phyloP scores from a whole-genome alignment of 1,140 invertebrate genomes.

The Drosophila trapezifrons region DNA sequence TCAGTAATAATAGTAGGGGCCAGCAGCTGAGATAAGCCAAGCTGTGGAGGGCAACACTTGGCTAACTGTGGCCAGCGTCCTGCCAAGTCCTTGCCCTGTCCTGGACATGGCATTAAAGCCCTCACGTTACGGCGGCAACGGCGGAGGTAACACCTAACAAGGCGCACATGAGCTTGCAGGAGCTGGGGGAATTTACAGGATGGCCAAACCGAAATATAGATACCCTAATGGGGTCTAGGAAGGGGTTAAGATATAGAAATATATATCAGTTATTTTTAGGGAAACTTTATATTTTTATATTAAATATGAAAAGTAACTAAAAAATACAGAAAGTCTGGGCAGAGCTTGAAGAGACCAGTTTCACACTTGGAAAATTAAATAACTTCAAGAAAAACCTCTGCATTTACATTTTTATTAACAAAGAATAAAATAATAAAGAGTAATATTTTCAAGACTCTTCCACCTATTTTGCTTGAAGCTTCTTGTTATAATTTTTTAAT shows the following conservation, averaged over 20 bases:
- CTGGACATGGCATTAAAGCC: conserved; percentile 70
- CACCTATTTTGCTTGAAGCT: not conserved
- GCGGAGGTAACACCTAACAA: conserved; percentile 64
- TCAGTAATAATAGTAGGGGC: conserved; percentile 30
- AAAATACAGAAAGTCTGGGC: not conserved
- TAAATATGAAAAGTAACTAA: not conserved
- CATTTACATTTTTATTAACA: not conserved
- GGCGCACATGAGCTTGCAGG: conserved; percentile 39
- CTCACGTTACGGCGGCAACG: conserved; percentile 49
- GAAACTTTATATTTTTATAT: not conserved
- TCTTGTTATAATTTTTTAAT: conserved; percentile 2
- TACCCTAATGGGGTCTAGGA: not conserved
- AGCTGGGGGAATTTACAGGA: not conserved
- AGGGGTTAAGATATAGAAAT: no score
- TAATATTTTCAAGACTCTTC: not conserved
- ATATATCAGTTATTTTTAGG: no score
- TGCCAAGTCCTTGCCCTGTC: conserved; percentile 11
- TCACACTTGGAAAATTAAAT: not conserved
- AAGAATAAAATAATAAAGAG: not conserved
- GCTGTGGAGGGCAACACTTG: conserved; percentile 58
- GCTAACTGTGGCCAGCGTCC: conserved; percentile 62
- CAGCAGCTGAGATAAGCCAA: conserved; percentile 78
- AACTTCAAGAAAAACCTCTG: not conserved
- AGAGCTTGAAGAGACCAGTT: not conserved
- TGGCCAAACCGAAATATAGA: not conserved